Conservation (phyloP, 2,113 vertebrate genomes). For the Podiceps cristatus region DNA sequence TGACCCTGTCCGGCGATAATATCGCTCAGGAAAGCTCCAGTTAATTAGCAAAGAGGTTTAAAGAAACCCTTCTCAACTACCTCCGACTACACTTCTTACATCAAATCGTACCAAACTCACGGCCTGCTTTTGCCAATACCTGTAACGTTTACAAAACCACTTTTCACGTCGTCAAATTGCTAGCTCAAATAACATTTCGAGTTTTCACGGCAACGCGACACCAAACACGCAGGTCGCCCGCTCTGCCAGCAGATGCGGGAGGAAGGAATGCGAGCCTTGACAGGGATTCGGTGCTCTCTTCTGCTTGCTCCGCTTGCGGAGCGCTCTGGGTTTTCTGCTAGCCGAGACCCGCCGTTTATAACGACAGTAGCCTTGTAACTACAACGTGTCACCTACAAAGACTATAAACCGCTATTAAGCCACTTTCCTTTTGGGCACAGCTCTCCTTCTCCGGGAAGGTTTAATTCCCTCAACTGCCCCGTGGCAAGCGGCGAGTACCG, state of each 20-base stretch:
- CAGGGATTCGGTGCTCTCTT: not conserved
- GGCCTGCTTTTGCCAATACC: not conserved
- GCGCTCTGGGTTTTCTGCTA: not conserved
- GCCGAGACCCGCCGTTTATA: not conserved
- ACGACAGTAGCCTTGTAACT: not conserved
- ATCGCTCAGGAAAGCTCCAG: not conserved
- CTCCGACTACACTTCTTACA: not conserved
- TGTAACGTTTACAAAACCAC: not conserved
- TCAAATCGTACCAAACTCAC: rapidly evolving
- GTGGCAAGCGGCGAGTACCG: not conserved
- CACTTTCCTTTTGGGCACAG: not conserved
- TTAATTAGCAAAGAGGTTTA: not conserved
- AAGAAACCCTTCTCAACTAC: not conserved
- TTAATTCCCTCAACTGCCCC: not conserved
- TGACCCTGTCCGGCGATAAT: not conserved
- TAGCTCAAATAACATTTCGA: not conserved
- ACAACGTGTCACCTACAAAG: not conserved
- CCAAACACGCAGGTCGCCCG: not conserved
- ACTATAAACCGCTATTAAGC: not conserved
- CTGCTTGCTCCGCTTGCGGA: not conserved
- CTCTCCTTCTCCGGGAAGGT: not conserved
- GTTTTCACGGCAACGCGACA: rapidly evolving
- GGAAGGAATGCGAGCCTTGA: not conserved
- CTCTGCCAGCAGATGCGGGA: not conserved
- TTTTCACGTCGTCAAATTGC: not conserved